Conservation (phyloP, 1,140 invertebrate species). For the Arion vulgaris region DNA sequence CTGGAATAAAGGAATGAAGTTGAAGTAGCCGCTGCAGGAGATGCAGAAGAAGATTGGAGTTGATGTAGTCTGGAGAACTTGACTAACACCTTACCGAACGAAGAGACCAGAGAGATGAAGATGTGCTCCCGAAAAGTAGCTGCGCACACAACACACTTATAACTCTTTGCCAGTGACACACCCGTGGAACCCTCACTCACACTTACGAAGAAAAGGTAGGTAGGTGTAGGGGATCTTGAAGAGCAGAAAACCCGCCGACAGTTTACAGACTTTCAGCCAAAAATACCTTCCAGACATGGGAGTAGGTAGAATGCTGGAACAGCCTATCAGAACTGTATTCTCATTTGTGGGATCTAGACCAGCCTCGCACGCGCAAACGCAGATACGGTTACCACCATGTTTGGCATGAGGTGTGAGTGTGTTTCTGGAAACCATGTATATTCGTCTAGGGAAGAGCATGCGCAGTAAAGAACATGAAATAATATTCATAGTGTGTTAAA, state of each 20-base stretch:
- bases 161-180: slow-evolving; percentile 5
- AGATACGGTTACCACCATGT: slow-evolving; percentile 54
- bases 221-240: neutral
- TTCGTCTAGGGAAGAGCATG: neutral
- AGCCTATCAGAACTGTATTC: slow-evolving; percentile 31
- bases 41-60: slow-evolving; percentile 7
- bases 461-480: neutral
- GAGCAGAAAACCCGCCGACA: neutral
- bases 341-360: neutral
- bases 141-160: neutral
- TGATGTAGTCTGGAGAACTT: neutral
- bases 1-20: slow-evolving; percentile 27
- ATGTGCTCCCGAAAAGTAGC: neutral
- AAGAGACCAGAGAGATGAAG: slow-evolving; percentile 21
- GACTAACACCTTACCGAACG: slow-evolving; percentile 2
- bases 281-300: neutral
- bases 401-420: slow-evolving; percentile 43
- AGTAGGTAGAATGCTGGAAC: slow-evolving; percentile 16
- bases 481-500: neutral
- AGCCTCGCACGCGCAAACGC: slow-evolving; percentile 8
- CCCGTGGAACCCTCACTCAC: neutral
- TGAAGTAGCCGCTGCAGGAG: slow-evolving; percentile 17
- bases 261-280: neutral
- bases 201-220: slow-evolving; percentile 24
- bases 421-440: neutral